Evolutionary conservation across 1,140 invertebrate species (phyloP).

Genomic region (Nixonia krombeini): DNA sequence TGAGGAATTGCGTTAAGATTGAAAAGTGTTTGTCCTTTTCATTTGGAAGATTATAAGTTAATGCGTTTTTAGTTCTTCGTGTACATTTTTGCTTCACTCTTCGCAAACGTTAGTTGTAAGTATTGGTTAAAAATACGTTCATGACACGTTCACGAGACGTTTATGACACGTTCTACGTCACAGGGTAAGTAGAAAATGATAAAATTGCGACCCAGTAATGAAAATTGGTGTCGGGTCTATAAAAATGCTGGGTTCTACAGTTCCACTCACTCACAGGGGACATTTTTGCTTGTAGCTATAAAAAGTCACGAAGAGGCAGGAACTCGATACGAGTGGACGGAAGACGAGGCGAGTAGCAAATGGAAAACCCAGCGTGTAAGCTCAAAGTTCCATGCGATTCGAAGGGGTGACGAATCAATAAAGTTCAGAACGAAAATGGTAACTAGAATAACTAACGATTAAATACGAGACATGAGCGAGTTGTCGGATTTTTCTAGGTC

Average conservation of each 20-base stretch:
- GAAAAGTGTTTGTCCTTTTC: too few species aligned
- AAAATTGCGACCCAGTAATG: too few species aligned
- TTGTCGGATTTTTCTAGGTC: not conserved
- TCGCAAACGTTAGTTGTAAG: too few species aligned
- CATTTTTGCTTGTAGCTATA: conserved; percentile 8
- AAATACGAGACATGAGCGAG: not conserved
- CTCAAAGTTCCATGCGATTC: conserved; percentile 20
- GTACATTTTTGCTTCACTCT: too few species aligned
- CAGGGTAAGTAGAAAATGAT: too few species aligned
- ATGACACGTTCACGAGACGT: too few species aligned
- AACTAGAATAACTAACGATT: not conserved
- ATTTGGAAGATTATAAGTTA: too few species aligned
- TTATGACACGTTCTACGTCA: too few species aligned
- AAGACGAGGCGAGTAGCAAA: conserved; percentile 55
- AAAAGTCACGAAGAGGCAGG: conserved; percentile 13
- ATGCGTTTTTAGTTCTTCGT: too few species aligned
- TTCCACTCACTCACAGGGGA: conserved; percentile 54
- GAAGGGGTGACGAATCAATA: conserved; percentile 7
- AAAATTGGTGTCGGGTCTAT: conserved; percentile 16
- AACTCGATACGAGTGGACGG: conserved; percentile 26
- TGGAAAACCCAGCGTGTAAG: conserved; percentile 59
- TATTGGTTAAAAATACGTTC: too few species aligned
- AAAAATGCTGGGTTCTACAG: conserved; percentile 66
- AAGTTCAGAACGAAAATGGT: not conserved
- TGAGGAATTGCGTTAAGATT: too few species aligned